Evolutionary conservation across 2,888 invertebrate species (phyloP).

Genomic region (Hyles lineata): DNA sequence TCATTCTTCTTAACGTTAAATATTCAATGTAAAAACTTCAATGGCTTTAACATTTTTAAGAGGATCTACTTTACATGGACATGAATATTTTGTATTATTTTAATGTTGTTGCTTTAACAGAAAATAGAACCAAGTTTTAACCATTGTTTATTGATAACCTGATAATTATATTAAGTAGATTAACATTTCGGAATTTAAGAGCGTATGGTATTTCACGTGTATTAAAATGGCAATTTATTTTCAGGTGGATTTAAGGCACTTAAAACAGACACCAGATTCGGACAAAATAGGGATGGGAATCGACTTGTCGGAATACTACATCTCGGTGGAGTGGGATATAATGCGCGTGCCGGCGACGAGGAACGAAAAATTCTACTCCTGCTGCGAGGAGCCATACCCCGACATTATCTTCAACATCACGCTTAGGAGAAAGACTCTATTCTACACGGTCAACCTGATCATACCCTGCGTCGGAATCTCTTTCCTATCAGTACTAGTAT

Average conservation of each 20-base stretch:
- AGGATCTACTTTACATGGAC: background rate
- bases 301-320: slow-evolving; percentile 96
- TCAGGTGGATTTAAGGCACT: slow-evolving; percentile 95
- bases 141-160: no score
- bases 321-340: slow-evolving; percentile 99
- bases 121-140: background rate
- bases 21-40: slow-evolving; percentile 23
- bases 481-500: slow-evolving; percentile 97
- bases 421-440: slow-evolving; percentile 96
- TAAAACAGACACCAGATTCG: slow-evolving; percentile 94
- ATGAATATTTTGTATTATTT: background rate
- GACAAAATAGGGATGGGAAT: slow-evolving; percentile 95
- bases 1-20: slow-evolving; percentile 17
- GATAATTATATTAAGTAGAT: no score
- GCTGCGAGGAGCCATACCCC: slow-evolving; percentile 98
- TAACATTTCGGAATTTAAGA: no score
- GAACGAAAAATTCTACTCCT: slow-evolving; percentile 97
- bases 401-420: slow-evolving; percentile 99
- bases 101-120: no score
- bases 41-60: slow-evolving; percentile 9
- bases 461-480: slow-evolving; percentile 99
- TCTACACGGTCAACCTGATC: slow-evolving; percentile 98
- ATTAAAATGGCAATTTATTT: slow-evolving; percentile 46
- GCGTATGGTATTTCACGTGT: slow-evolving; percentile 3
- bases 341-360: slow-evolving; percentile 95